phyloP scores from a whole-genome alignment of 1,140 invertebrate species.

The Calycopis cecrops region DNA sequence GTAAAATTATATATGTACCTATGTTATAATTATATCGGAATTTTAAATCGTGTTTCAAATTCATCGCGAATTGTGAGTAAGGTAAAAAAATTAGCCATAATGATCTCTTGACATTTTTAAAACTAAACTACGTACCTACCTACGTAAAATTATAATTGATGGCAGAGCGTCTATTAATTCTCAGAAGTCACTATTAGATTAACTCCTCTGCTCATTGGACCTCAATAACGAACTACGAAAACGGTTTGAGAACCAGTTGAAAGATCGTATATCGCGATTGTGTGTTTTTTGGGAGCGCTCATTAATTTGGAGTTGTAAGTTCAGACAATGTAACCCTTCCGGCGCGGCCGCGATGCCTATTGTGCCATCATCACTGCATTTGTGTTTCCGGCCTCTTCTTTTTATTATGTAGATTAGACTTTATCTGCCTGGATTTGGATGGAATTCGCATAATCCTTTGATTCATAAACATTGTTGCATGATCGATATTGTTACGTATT shows the following conservation, averaged over 20 bases:
- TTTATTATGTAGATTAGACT: constrained; percentile 71
- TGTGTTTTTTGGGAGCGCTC: constrained; percentile 65
- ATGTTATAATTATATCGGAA: too few species aligned
- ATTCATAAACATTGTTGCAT: constrained; percentile 34
- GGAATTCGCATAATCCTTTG: constrained; percentile 36
- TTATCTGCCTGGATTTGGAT: constrained; percentile 58
- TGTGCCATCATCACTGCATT: constrained; percentile 58
- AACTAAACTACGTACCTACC: too few species aligned
- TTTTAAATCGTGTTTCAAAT: too few species aligned
- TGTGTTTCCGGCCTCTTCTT: constrained; percentile 58
- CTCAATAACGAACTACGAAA: too few species aligned
- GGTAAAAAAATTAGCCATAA: too few species aligned
- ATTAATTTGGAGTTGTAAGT: constrained; percentile 69
- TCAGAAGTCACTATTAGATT: too few species aligned
- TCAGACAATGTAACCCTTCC: constrained; percentile 64
- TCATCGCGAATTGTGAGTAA: too few species aligned
- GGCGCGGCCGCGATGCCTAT: constrained; percentile 40
- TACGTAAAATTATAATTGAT: too few species aligned
- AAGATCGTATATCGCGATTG: constrained; percentile 66
- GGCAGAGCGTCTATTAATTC: too few species aligned
- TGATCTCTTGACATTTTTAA: too few species aligned
- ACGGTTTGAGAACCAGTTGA: constrained; percentile 43
- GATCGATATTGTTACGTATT: constrained; percentile 9
- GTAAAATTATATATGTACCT: too few species aligned
- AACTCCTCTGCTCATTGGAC: too few species aligned